These are phyloP conservation scores for Drosophila bifasciata DNA, from an alignment of 1,140 invertebrate species.

Conservation along the genomic window DNA sequence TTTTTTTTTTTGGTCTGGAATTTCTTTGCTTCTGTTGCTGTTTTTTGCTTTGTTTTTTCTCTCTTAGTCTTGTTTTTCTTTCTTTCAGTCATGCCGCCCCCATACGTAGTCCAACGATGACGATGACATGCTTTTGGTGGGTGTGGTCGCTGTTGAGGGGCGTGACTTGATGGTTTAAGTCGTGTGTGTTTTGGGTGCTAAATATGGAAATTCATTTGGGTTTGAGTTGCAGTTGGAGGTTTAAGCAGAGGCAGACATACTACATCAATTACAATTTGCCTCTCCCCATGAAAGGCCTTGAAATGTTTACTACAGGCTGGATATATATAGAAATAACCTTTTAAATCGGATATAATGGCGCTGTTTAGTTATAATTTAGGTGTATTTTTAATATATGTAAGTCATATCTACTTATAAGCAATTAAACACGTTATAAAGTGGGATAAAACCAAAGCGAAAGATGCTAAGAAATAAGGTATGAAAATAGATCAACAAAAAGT, in stretches of 20 bases:
- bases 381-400: not conserved
- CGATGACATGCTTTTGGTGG: conserved; percentile 51
- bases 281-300: not conserved
- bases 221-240: conserved; percentile 6
- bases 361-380: not conserved
- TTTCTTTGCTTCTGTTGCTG: conserved; percentile 13
- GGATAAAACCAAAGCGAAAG: not conserved
- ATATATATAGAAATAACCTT: not conserved
- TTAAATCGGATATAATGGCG: not conserved
- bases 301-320: not conserved
- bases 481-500: too few relatives aligned
- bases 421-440: not conserved
- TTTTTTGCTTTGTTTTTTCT: too few relatives aligned
- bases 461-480: too few relatives aligned
- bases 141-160: conserved; percentile 60
- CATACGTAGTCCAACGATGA: conserved; percentile 13
- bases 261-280: conserved; percentile 15
- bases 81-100: conserved; percentile 15
- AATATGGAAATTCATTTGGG: conserved; percentile 31
- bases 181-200: conserved; percentile 45
- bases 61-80: too few relatives aligned
- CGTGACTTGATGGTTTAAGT: conserved; percentile 69
- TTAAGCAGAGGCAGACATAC: not conserved
- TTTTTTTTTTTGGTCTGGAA: conserved; percentile 55
- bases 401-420: not conserved